Evolutionary conservation across 2,113 vertebrate genomes (phyloP).

Genomic region (Scatophagus argus): DNA sequence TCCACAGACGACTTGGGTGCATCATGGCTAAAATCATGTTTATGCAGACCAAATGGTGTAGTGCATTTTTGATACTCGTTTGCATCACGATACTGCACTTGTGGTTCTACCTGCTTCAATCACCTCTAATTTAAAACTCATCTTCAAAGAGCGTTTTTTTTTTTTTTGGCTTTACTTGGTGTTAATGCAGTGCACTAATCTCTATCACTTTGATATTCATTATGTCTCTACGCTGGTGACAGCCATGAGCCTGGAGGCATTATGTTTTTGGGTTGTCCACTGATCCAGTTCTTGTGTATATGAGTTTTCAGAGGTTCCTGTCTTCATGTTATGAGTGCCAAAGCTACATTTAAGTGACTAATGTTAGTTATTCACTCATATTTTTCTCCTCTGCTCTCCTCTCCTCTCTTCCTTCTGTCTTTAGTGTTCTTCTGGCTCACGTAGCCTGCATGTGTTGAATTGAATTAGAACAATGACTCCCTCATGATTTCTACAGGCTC

Average conservation of each 20-base stretch:
- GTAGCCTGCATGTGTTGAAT: constrained; percentile 66
- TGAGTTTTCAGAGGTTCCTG: not conserved
- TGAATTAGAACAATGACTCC: constrained; percentile 80
- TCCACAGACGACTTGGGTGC: not conserved
- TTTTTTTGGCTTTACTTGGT: not conserved
- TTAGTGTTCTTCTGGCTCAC: constrained; percentile 39
- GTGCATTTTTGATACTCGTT: not conserved
- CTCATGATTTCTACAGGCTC: constrained; percentile 69
- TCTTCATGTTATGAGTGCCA: not conserved
- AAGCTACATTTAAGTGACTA: not conserved
- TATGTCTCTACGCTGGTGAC: not conserved
- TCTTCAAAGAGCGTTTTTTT: not conserved
- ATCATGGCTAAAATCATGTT: not conserved
- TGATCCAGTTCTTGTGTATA: too few species aligned
- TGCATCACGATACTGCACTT: constrained; percentile 4
- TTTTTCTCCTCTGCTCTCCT: constrained; percentile 6
- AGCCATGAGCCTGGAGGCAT: too few species aligned
- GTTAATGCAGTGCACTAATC: not conserved
- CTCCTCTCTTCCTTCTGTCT: not conserved
- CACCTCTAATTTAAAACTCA: not conserved
- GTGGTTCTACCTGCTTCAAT: not conserved
- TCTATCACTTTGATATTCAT: not conserved
- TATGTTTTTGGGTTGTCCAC: too few species aligned
- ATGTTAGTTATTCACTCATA: not conserved
- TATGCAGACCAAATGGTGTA: not conserved